A percentile compares a stretch with the other conserved stretches of the same genome.
Evolutionary conservation across 2,888 invertebrate species (phyloP).

Genomic region (Stenurella melanura): DNA sequence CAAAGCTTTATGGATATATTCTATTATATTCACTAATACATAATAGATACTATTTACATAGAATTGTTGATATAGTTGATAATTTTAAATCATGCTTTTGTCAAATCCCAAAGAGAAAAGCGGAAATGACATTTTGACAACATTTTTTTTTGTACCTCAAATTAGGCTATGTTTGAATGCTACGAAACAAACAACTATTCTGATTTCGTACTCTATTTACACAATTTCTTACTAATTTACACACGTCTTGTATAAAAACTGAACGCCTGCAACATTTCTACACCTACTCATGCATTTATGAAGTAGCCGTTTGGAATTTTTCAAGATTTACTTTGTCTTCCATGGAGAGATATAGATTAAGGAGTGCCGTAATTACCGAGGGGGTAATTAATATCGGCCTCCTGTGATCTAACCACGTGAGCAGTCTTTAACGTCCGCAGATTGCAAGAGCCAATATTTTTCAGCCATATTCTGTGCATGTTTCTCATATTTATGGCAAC

Average conservation of each 20-base stretch:
- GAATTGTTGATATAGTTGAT: no score
- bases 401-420: conserved; percentile 25
- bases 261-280: not conserved
- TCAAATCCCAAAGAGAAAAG: no score
- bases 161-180: no score
- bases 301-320: conserved; percentile 4
- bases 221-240: no score
- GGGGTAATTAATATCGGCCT: conserved; percentile 33
- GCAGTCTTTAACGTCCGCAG: not conserved
- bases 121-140: no score
- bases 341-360: not conserved
- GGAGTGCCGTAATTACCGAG: conserved; percentile 26
- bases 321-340: conserved; percentile 7
- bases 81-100: no score
- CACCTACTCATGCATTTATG: not conserved
- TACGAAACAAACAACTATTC: no score
- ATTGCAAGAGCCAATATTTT: conserved; percentile 9
- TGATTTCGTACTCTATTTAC: no score
- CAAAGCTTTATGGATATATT: no score
- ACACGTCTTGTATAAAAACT: not conserved
- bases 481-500: conserved; percentile 19
- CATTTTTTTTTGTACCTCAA: no score
- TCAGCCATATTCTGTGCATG: conserved; percentile 19
- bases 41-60: no score
- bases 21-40: no score